Evolutionary conservation across 2,113 vertebrate species (phyloP).

Genomic region (Canis aureus): DNA sequence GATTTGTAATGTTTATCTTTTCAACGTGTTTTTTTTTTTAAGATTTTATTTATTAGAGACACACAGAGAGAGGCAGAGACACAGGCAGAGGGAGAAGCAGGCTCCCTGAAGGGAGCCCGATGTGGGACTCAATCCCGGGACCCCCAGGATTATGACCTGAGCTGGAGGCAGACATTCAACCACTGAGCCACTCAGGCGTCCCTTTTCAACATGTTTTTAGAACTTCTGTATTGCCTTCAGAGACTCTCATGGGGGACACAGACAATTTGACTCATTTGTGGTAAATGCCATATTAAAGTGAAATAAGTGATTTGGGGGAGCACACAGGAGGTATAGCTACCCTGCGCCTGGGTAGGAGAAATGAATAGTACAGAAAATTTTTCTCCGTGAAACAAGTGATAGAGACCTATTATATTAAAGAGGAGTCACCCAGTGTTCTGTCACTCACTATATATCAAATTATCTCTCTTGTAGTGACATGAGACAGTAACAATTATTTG

Average conservation of each 20-base stretch:
- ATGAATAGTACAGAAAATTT: background rate
- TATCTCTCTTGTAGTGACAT: background rate
- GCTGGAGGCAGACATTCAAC: too few relatives aligned
- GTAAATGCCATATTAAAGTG: background rate
- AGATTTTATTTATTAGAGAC: too few relatives aligned
- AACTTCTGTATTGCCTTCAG: background rate
- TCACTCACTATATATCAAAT: background rate
- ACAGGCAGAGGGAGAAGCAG: too few relatives aligned
- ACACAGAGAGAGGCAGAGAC: too few relatives aligned
- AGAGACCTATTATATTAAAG: background rate
- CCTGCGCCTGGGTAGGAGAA: background rate
- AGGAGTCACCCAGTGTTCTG: background rate
- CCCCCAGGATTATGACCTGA: too few relatives aligned
- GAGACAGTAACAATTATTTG: background rate
- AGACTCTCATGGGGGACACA: background rate
- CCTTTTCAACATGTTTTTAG: background rate
- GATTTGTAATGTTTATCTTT: background rate
- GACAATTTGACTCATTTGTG: background rate
- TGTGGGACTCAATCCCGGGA: too few relatives aligned
- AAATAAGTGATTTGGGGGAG: background rate
- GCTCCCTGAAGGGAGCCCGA: too few relatives aligned
- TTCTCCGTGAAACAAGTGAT: background rate
- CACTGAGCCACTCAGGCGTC: too few relatives aligned
- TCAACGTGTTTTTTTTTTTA: background rate
- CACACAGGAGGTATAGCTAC: background rate